A percentile compares a stretch with the other conserved stretches of the same genome.
Evolutionary conservation across 2,888 invertebrate genomes (phyloP).

Genomic region (Drosophila cracens): DNA sequence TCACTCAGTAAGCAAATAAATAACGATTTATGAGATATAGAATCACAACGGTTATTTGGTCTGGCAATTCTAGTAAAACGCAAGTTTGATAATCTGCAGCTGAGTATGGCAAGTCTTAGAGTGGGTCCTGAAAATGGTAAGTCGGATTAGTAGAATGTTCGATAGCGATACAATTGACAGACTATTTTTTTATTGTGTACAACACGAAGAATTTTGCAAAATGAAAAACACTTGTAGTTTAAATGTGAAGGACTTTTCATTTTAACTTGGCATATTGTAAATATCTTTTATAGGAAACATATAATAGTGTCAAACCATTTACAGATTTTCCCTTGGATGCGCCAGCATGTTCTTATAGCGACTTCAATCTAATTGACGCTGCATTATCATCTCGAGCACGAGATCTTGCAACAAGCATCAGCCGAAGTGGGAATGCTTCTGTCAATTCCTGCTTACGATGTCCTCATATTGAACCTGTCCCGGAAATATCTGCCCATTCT

Average conservation of each 20-base stretch:
- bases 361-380: constrained; percentile 15
- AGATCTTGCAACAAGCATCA: not conserved
- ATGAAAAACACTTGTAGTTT: not conserved
- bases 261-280: not conserved
- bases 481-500: constrained; percentile 1
- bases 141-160: not conserved
- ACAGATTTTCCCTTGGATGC: constrained; percentile 6
- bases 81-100: constrained; percentile 12
- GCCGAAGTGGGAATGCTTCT: not conserved
- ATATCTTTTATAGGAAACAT: not conserved
- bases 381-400: not conserved
- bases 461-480: not conserved
- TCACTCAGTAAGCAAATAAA: constrained; percentile 19
- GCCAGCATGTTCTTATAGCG: not conserved
- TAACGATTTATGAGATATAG: not conserved
- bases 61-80: constrained; percentile 28
- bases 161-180: not conserved
- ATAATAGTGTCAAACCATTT: not conserved
- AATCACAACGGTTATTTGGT: not conserved
- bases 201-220: not conserved
- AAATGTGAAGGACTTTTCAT: not conserved
- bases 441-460: not conserved
- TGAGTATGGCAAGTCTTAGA: constrained; percentile 3
- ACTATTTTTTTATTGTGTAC: not conserved
- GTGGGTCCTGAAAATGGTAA: constrained; percentile 6